Percentiles rank a stretch among this genome's conserved stretches.
phyloP scores from a whole-genome alignment of 2,888 invertebrate species.

The Drosophila formosana region DNA sequence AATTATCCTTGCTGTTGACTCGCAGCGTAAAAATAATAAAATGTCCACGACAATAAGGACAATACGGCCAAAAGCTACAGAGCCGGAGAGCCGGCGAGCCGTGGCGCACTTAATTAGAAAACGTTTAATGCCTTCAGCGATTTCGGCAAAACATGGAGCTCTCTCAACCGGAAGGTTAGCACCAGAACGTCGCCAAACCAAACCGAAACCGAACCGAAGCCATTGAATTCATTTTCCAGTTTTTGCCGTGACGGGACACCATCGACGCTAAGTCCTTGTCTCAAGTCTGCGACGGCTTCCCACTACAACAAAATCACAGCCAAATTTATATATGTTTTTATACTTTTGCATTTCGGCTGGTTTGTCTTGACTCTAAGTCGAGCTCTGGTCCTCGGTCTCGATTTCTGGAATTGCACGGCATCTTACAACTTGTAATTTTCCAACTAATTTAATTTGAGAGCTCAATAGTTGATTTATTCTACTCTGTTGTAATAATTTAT shows the following conservation, averaged over 20 bases:
- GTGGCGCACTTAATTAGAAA: constrained; percentile 76
- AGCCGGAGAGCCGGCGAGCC: constrained; percentile 25
- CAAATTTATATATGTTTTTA: constrained; percentile 60
- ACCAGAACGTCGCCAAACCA: constrained; percentile 16
- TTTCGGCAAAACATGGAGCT: constrained; percentile 33
- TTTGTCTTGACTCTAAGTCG: constrained; percentile 2
- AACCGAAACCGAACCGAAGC: constrained; percentile 25
- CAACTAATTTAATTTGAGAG: constrained; percentile 71
- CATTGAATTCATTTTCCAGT: constrained; percentile 42
- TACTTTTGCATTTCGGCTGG: constrained; percentile 26
- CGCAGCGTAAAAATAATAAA: constrained; percentile 67
- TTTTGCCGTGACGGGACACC: constrained; percentile 19
- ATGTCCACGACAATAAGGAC: constrained; percentile 50
- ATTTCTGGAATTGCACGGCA: neutral
- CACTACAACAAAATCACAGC: constrained; percentile 29
- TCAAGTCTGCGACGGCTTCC: constrained; percentile 5
- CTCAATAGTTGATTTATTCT: constrained; percentile 70
- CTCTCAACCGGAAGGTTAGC: constrained; percentile 56
- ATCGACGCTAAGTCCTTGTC: constrained; percentile 25
- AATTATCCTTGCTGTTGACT: constrained; percentile 73
- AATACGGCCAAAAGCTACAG: constrained; percentile 19
- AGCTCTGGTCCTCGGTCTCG: neutral
- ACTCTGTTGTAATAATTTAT: constrained; percentile 37
- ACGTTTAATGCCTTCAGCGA: constrained; percentile 71
- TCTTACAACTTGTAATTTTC: constrained; percentile 64